Evolutionary conservation across 2,888 invertebrate species (phyloP), one percentile per base, ranked within the genome.

Genomic region (Cosmia pyralina): DNA sequence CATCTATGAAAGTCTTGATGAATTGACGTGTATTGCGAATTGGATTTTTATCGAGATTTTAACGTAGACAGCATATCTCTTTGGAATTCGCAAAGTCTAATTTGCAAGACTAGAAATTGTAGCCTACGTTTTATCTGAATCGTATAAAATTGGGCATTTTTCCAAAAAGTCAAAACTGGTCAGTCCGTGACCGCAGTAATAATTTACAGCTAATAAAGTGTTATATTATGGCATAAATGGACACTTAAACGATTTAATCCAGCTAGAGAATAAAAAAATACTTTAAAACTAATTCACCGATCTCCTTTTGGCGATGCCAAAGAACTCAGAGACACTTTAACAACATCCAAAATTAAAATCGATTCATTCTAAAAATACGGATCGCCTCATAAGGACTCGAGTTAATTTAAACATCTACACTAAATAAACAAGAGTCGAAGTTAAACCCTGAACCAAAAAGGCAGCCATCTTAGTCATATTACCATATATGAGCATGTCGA

Each of bases 401-500:
- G 74, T 78, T 78, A 74, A 82, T 84, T 84, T 75, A 81, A 75
- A 86, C 78, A 80, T 81, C 78, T 76, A 87, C 83, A 84, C 73
- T 86, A 85, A 87, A 87, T 85, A 85, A 88, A 87, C 75, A 87
- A 88, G 86, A 87, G 85, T 88, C 83, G 87, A 87, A 87, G 86
- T 86, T 81, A 88, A 91, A 84, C 93, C 92, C 90, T 93, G 93
- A 93, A 90, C 91, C 88, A 89, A 92, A 93, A 92, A 85, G 84
- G 85, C 86, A 85, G 89, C 90, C 89, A 91, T 92, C 89, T 94
- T 94, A 94, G 93, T 94, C 94, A 94, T 92, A 94, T 94, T 91
- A 89, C 93, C 94, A 88, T 95, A 93, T 93, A 94, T 86, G 95
- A 92, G 86, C 86, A 88, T 92, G 91, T 92, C 89, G 83, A 82